Evolutionary conservation across 1,140 invertebrate species (phyloP).

Genomic region (Drosophila nigromelanica): DNA sequence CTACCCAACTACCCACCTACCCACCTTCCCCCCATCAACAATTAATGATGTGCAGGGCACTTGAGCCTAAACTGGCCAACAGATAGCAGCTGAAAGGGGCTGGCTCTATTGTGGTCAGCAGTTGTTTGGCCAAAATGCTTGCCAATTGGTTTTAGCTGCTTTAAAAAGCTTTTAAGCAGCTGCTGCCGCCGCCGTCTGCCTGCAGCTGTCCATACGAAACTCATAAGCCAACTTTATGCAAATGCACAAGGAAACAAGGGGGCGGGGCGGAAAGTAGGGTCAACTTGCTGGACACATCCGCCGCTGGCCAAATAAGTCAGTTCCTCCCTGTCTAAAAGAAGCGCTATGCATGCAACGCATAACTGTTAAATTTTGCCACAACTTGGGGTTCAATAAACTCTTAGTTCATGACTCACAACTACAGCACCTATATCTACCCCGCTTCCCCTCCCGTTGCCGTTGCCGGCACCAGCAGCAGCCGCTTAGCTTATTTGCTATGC

Average conservation of each 20-base stretch:
- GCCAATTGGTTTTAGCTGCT: slow-evolving; percentile 41
- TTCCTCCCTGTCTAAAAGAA: slow-evolving; percentile 16
- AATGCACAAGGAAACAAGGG: slow-evolving; percentile 32
- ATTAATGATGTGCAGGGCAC: slow-evolving; percentile 36
- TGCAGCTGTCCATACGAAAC: slow-evolving; percentile 56
- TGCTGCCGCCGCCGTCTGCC: slow-evolving; percentile 40
- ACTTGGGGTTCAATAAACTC: slow-evolving; percentile 68
- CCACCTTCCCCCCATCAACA: not conserved
- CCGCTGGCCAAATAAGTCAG: slow-evolving; percentile 53
- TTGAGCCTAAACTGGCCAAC: slow-evolving; percentile 9
- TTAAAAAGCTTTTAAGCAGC: slow-evolving; percentile 76
- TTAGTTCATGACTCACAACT: slow-evolving; percentile 57
- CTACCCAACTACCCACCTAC: not conserved
- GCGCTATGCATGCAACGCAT: slow-evolving; percentile 23
- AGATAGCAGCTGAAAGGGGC: slow-evolving; percentile 9
- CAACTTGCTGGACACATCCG: slow-evolving; percentile 36
- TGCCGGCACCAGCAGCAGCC: not conserved
- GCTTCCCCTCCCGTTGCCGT: not conserved
- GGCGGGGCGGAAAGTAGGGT: not conserved
- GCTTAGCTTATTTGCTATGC: slow-evolving; percentile 69
- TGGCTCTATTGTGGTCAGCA: slow-evolving; percentile 24
- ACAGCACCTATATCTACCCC: not conserved
- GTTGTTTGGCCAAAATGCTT: slow-evolving; percentile 1
- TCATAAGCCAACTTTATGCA: slow-evolving; percentile 80
- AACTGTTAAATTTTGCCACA: slow-evolving; percentile 37